phyloP scores from a whole-genome alignment of 92 coral and sea anemone species.

The Porites lobata region DNA sequence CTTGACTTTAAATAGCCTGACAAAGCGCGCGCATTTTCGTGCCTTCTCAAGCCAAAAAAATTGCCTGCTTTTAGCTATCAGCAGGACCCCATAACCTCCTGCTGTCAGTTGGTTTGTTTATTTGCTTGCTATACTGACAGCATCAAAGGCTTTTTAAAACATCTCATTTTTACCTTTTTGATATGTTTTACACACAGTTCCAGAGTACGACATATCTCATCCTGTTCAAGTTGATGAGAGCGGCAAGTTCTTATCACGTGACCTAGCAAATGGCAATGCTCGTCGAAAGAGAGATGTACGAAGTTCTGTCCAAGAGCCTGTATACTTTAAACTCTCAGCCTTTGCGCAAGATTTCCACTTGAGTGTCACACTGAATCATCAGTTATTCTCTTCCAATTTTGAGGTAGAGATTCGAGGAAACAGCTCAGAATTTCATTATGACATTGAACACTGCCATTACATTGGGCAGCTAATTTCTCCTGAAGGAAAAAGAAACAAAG shows the following conservation, averaged over 20 bases:
- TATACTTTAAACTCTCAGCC: constrained; percentile 64
- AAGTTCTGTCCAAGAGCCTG: constrained; percentile 23
- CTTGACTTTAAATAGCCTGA: too few species aligned
- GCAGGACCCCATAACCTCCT: too few species aligned
- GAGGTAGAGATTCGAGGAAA: constrained; percentile 67
- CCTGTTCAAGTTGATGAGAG: constrained; percentile 72
- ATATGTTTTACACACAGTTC: constrained; percentile 23
- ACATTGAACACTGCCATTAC: constrained; percentile 71
- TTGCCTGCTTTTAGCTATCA: too few species aligned
- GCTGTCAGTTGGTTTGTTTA: too few species aligned
- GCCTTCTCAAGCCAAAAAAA: too few species aligned
- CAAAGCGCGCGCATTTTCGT: too few species aligned
- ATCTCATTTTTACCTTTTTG: background rate
- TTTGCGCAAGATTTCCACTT: constrained; percentile 59
- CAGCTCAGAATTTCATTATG: constrained; percentile 43
- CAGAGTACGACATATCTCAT: constrained; percentile 76
- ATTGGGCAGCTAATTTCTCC: constrained; percentile 70
- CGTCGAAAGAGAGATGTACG: constrained; percentile 48
- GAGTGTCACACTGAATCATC: constrained; percentile 62
- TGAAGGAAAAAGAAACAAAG: constrained; percentile 57
- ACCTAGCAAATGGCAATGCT: constrained; percentile 65
- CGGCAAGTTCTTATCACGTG: constrained; percentile 80
- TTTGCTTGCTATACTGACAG: background rate
- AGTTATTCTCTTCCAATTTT: constrained; percentile 60
- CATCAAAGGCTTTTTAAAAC: background rate